phyloP scores from a whole-genome alignment of 2,888 invertebrate genomes.

The Diloba caeruleocephala region DNA sequence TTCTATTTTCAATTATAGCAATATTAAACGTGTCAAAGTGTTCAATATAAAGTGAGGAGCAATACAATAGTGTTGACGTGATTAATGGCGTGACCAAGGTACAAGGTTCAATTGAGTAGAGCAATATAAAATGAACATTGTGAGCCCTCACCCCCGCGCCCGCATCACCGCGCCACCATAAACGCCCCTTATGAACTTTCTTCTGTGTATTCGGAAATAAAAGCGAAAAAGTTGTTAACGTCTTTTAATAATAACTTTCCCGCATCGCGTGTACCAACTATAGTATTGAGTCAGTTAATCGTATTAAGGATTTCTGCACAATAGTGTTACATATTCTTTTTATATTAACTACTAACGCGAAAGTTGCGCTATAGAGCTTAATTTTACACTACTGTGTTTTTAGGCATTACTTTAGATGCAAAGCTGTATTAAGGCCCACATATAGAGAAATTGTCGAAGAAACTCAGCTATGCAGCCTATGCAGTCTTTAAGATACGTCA shows the following conservation, averaged over 20 bases:
- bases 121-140: slow-evolving; percentile 63
- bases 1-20: slow-evolving; percentile 26
- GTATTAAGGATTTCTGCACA: slow-evolving; percentile 27
- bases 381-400: no score
- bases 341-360: slow-evolving; percentile 12
- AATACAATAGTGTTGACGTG: slow-evolving; percentile 67
- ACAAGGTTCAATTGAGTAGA: slow-evolving; percentile 65
- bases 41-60: slow-evolving; percentile 59
- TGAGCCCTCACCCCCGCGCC: slow-evolving; percentile 12
- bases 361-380: not conserved
- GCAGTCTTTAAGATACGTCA: no score
- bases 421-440: no score
- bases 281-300: slow-evolving; percentile 39
- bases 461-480: no score
- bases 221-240: slow-evolving; percentile 69
- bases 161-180: slow-evolving; percentile 53
- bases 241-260: slow-evolving; percentile 74
- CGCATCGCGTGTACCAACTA: slow-evolving; percentile 61
- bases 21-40: slow-evolving; percentile 47
- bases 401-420: no score
- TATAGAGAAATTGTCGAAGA: no score
- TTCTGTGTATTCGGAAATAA: slow-evolving; percentile 69
- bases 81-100: slow-evolving; percentile 68
- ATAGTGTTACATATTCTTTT: slow-evolving; percentile 11
- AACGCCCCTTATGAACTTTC: slow-evolving; percentile 66